phyloP scores from a whole-genome alignment of 2,113 vertebrate genomes.

The Spheniscus mendiculus region DNA sequence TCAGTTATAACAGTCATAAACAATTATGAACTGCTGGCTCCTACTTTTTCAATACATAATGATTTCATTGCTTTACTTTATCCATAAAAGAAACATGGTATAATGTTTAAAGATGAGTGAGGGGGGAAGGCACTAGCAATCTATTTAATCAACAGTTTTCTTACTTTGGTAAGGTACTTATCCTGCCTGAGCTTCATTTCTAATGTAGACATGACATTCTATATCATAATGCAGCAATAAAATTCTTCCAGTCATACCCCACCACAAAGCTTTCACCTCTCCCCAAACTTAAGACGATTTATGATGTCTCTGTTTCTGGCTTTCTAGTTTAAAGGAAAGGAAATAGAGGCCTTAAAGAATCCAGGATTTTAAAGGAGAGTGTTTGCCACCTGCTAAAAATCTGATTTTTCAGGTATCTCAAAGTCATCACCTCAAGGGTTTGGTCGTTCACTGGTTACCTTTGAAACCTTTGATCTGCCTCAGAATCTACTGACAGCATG shows the following conservation, averaged over 20 bases:
- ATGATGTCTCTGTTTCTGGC: not conserved
- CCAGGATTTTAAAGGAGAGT: not conserved
- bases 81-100: not conserved
- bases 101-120: not conserved
- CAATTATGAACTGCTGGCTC: slow-evolving; percentile 58
- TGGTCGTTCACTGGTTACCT: not conserved
- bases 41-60: not conserved
- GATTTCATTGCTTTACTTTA: slow-evolving; percentile 30
- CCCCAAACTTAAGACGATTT: not conserved
- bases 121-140: not conserved
- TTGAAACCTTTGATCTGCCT: not conserved
- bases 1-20: slow-evolving; percentile 45
- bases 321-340: not conserved
- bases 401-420: not conserved
- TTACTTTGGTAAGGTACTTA: not conserved
- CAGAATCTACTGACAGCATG: not conserved
- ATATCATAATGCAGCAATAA: not conserved
- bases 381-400: not conserved
- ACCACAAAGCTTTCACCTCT: not conserved
- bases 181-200: not conserved
- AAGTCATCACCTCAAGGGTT: not conserved
- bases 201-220: not conserved
- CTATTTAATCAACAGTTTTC: not conserved
- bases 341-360: not conserved
- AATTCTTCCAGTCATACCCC: not conserved